Base-by-base conservation (phyloP, 2,797 vertebrate species). In the Diplodus sargus region DNA sequence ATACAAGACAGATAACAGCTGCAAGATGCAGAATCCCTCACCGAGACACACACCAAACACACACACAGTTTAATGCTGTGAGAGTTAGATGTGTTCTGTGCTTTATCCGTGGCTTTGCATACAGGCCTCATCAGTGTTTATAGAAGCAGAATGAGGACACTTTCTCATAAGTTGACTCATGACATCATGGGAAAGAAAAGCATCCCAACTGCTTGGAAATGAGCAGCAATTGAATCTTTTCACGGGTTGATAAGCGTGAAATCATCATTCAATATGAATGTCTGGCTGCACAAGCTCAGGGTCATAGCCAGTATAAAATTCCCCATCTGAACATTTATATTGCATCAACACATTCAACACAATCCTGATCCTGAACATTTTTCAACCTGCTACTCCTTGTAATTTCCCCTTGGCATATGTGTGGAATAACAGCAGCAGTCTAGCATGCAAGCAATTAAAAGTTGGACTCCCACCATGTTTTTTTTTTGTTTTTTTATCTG, bases 381-480 rank as follows among this genome's bases (percentile, higher is more conserved):
- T 11, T 76, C 10, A 4, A 48, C 28, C 1, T 3, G 2, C 20
- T 3, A 18, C 56, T 59, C 20, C 39, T 47, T 8, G 20, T 80
- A 34, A 68, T 71, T 79, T 78, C 61, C 79, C 79, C 51, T 63
- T 74, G 57, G 56, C 59, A 28, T 61, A 45, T 42, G 13, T 58
- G 28, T 42, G 45, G 74, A 76, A 81, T 53, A 63, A 45, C 67
- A 74, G 64, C 58, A 59, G n/a, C 1, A 39, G 72, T 56, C 71
- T 18, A 54, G 78, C 49, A 51, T 65, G 48, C 12, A 54, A 65
- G 76, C 66, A 83, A 81, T 81, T 81, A 82, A 71, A 80, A 80
- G 62, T 17, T 78, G 61, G 70, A 81, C 65, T 76, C 51, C 61
- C 56, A 73, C 73, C 43, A 64, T 77, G 68, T 8, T 56, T 76